Conservation (phyloP, 2,113 vertebrate species). For the Prionailurus bengalensis region DNA sequence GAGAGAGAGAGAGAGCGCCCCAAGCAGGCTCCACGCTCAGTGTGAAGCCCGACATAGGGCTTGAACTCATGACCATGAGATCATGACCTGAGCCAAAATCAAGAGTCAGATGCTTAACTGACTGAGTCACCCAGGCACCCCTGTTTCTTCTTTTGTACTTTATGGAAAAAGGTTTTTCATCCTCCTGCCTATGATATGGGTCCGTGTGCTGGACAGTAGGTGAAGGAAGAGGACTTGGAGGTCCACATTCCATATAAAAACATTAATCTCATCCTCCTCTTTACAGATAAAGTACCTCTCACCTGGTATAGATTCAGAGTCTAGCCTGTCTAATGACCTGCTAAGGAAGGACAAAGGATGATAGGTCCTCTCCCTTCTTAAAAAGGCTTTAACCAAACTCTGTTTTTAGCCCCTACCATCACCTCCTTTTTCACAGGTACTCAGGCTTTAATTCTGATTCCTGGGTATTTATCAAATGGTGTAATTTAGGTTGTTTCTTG, state of each 20-base stretch:
- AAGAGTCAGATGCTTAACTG: neutral
- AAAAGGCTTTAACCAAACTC: neutral
- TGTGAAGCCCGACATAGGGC: neutral
- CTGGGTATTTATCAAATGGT: neutral
- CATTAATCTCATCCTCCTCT: neutral
- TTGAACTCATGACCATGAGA: neutral
- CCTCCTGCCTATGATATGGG: neutral
- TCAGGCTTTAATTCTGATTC: neutral
- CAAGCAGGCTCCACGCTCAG: neutral
- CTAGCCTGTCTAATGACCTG: neutral
- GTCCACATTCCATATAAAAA: neutral
- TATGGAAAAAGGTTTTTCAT: neutral
- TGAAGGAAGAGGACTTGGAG: neutral
- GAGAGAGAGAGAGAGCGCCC: neutral
- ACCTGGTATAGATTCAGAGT: neutral
- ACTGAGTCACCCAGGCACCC: neutral
- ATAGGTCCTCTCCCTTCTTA: neutral
- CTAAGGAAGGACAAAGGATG: too few relatives aligned
- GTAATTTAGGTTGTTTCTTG: neutral
- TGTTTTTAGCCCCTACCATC: neutral
- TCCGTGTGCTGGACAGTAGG: neutral
- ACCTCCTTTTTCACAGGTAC: neutral
- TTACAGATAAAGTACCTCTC: neutral
- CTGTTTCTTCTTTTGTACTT: neutral
- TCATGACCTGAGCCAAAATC: neutral